phyloP scores from a whole-genome alignment of 2,113 vertebrate species.

The Rhabdornis inornatus region DNA sequence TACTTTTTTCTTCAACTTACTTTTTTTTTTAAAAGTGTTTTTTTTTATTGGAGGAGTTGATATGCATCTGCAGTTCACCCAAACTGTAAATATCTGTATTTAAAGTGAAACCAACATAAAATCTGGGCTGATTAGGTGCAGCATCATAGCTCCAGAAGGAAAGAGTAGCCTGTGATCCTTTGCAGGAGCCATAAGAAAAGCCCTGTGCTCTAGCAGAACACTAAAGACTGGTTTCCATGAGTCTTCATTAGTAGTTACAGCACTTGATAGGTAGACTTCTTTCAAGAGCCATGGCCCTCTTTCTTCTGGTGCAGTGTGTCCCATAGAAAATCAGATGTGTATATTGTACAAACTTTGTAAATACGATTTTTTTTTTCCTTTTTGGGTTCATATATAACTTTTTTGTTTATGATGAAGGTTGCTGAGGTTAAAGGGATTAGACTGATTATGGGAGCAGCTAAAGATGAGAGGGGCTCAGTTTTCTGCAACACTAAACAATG shows the following conservation, averaged over 20 bases:
- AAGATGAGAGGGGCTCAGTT: constrained; percentile 85
- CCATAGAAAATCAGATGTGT: constrained; percentile 82
- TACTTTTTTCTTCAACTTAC: constrained; percentile 58
- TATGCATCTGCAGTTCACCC: constrained; percentile 78
- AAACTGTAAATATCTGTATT: constrained; percentile 83
- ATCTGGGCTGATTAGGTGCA: constrained; percentile 76
- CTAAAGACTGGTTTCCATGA: constrained; percentile 73
- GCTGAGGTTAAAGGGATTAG: constrained; percentile 81
- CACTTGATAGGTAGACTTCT: constrained; percentile 72
- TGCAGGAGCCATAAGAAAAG: constrained; percentile 73
- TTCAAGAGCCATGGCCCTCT: constrained; percentile 77
- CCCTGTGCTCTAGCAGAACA: constrained; percentile 76
- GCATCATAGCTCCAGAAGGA: constrained; percentile 74
- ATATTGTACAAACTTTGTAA: constrained; percentile 88
- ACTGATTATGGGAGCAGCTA: constrained; percentile 82
- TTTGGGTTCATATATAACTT: constrained; percentile 77
- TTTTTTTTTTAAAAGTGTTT: neutral
- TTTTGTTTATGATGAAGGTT: constrained; percentile 79
- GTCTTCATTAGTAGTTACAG: constrained; percentile 72
- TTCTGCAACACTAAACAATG: constrained; percentile 75
- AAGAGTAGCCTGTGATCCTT: constrained; percentile 72
- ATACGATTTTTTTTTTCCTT: constrained; percentile 71
- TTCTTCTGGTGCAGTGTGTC: constrained; percentile 77
- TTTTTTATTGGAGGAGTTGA: constrained; percentile 78
- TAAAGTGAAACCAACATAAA: constrained; percentile 73